Evolutionary conservation across 2,888 invertebrate species (phyloP).

Genomic region (Alloplasta piceator): DNA sequence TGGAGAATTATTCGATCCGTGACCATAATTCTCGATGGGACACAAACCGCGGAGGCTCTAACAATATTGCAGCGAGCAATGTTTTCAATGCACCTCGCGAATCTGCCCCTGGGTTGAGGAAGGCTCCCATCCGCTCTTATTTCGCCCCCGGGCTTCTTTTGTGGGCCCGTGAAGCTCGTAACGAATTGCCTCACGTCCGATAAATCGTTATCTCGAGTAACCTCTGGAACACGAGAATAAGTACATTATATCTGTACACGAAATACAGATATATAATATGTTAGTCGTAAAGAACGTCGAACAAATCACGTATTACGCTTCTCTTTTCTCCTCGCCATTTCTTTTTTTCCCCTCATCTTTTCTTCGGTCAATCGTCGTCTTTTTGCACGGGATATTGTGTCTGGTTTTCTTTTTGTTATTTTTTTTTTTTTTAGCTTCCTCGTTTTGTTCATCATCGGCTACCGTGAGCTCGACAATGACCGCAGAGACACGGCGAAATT

Average conservation of each 20-base stretch:
- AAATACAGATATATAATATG: conserved; percentile 13
- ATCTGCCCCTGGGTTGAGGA: conserved; percentile 35
- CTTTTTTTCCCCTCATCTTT: conserved; percentile 16
- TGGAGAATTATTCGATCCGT: conserved; percentile 58
- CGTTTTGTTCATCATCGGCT: no score
- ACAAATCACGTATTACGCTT: conserved; percentile 61
- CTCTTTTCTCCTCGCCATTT: conserved; percentile 6
- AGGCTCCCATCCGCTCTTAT: conserved; percentile 3
- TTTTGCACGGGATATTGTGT: conserved; percentile 25
- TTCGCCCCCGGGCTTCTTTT: not conserved
- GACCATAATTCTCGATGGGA: conserved; percentile 52
- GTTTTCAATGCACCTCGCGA: conserved; percentile 48
- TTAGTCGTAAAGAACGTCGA: conserved; percentile 27
- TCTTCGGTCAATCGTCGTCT: not conserved
- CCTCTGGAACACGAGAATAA: conserved; percentile 52
- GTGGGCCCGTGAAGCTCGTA: conserved; percentile 31
- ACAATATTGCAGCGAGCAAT: conserved; percentile 40
- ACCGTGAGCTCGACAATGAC: not conserved
- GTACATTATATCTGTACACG: not conserved
- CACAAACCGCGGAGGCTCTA: conserved; percentile 23
- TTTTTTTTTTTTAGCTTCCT: no score
- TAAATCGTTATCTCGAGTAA: conserved; percentile 68
- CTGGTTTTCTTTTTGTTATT: conserved; percentile 32
- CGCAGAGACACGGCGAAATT: conserved; percentile 23
- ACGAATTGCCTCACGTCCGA: conserved; percentile 62